Base-by-base conservation (phyloP, 1,140 invertebrate genomes). In the Lethocerus indicus region DNA sequence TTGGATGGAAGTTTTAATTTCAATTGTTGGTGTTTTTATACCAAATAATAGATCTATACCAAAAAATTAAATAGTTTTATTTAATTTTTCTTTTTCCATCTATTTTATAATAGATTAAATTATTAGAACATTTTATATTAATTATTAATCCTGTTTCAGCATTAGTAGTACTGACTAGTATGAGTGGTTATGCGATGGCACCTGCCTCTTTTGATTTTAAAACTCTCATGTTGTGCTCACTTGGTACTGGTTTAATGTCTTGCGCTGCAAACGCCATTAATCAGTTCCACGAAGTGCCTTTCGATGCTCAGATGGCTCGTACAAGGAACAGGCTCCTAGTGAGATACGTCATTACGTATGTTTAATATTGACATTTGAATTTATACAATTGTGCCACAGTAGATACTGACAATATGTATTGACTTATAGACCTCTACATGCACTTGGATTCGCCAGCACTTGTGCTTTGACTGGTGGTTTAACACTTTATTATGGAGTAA, bases 271-370 rank as follows among this genome's bases (percentile, higher is more conserved):
- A 98, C 71, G 73, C 92, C 7, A 76, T 95, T 21, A 99, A 98
- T 71, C 86, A 98, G 71, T 92, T 87, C 64, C 83, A 98, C 59
- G 95, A 99, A 73, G 86, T 96, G 49, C 93, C 94, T 18, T 98
- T 91, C 67, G 95, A 99, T 68, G 83, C 93, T 1, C 93, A 98
- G 68, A 99, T 99, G 95, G 83, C 83, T 16, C 71, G 95, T 57
- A 99, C 95, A n/a, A 95, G 93, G 67, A 93, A 94, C 59, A 68
- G 95, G 56, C 85, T 96, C 9, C 69, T 99, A 40, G 94, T 98
- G 23, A 76, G 81, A 60, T 84, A 87, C 32, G 64, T 81, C 56
- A 63, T 96, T 54, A 81, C 83, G 77, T 87, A 68, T 75, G 73
- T 68, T 24, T 32, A 39, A n/a, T 39, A 9, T 39, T 6, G 23